A percentile compares a stretch with the other conserved stretches of the same genome.
Conservation (phyloP, 2,888 invertebrate genomes). For the Thera obeliscata region DNA sequence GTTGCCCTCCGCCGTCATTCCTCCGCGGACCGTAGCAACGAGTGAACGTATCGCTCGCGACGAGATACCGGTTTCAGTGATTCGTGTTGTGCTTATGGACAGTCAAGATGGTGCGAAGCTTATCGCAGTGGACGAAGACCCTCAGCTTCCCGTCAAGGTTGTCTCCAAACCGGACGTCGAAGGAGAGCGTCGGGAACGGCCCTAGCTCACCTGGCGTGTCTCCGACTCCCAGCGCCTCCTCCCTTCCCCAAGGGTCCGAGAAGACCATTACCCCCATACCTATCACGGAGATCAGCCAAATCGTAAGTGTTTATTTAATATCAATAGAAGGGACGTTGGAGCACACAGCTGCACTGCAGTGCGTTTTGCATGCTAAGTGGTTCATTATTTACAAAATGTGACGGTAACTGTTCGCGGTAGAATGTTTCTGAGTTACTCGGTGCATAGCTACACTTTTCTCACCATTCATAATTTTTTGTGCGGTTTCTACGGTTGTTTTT, state of each 20-base stretch:
- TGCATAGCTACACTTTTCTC: slow-evolving; percentile 48
- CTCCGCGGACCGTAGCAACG: slow-evolving; percentile 66
- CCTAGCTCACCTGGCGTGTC: slow-evolving; percentile 83
- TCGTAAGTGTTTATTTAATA: slow-evolving; percentile 79
- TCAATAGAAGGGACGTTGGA: slow-evolving; percentile 28
- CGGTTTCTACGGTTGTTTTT: slow-evolving; percentile 29
- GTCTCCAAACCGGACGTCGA: slow-evolving; percentile 91
- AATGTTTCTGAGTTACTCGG: slow-evolving; percentile 43
- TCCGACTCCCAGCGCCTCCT: slow-evolving; percentile 86
- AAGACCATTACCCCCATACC: slow-evolving; percentile 84
- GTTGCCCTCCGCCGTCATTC: slow-evolving; percentile 66
- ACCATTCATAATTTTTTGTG: slow-evolving; percentile 35
- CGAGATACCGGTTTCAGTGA: slow-evolving; percentile 64
- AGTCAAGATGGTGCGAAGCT: slow-evolving; percentile 92
- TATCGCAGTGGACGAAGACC: slow-evolving; percentile 96
- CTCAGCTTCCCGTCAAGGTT: slow-evolving; percentile 94
- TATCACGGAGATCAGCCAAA: slow-evolving; percentile 88
- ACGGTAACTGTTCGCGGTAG: slow-evolving; percentile 51
- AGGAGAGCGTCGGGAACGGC: slow-evolving; percentile 87
- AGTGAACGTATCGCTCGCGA: slow-evolving; percentile 63
- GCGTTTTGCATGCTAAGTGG: slow-evolving; percentile 59
- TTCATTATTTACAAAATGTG: slow-evolving; percentile 57
- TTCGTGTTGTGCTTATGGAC: slow-evolving; percentile 79
- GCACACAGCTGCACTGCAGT: slow-evolving; percentile 49
- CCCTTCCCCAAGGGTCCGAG: slow-evolving; percentile 83